Conservation (phyloP, 1,140 invertebrate genomes). For the Brachionus rotundiformis region DNA sequence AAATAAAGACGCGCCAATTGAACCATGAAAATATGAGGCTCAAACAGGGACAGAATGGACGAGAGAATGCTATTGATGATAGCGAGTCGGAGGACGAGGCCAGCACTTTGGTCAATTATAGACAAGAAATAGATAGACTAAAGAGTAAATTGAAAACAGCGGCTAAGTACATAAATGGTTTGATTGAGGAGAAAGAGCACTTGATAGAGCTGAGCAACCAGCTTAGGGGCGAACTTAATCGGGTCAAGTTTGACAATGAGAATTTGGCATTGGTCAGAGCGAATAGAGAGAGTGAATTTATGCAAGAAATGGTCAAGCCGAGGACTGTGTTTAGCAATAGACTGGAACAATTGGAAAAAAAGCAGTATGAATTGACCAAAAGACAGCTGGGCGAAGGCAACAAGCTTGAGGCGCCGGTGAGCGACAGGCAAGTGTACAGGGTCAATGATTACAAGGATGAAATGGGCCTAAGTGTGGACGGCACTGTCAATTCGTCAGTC, state of each 20-base stretch:
- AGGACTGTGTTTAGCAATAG: slow-evolving; percentile 52
- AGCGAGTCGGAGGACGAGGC: not conserved
- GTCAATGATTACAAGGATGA: not conserved
- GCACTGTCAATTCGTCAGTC: slow-evolving; percentile 23
- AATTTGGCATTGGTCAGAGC: not conserved
- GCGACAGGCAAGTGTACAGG: slow-evolving; percentile 25
- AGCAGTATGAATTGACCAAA: slow-evolving; percentile 62
- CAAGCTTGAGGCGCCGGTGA: not conserved
- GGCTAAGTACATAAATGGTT: slow-evolving; percentile 56
- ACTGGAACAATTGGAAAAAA: slow-evolving; percentile 59
- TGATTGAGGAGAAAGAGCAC: slow-evolving; percentile 61
- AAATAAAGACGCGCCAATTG: slow-evolving; percentile 23
- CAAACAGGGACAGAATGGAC: not conserved
- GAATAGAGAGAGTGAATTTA: slow-evolving; percentile 2
- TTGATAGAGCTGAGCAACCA: slow-evolving; percentile 62
- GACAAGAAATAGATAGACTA: slow-evolving; percentile 40
- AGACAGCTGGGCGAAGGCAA: slow-evolving; percentile 53
- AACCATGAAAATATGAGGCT: not conserved
- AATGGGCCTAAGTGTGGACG: not conserved
- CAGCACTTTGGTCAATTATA: not conserved
- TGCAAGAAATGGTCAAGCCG: not conserved
- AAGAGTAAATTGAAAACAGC: slow-evolving; percentile 13
- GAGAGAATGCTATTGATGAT: not conserved
- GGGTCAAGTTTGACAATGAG: slow-evolving; percentile 51
- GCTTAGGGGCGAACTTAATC: slow-evolving; percentile 59